Conservation (phyloP, 1,140 invertebrate species). For the Diorhabda sublineata region DNA sequence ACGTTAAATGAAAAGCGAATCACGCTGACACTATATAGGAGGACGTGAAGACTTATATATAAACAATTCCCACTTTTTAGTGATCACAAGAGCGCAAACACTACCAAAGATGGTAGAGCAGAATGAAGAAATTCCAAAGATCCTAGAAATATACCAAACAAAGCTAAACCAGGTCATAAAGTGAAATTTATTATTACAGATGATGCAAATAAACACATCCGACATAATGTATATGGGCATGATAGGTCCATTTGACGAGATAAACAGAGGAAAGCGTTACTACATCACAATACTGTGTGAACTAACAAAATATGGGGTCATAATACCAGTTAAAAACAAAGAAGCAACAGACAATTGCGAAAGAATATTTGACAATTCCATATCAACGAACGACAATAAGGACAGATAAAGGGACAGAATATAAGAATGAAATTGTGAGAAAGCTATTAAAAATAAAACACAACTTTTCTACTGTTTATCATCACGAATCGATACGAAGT, state of each 20-base stretch:
- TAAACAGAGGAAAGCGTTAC: not conserved
- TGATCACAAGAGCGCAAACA: no score
- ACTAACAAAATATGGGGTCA: slow-evolving; percentile 15
- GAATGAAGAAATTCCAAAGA: not conserved
- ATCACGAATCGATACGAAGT: slow-evolving; percentile 10
- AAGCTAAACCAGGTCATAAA: not conserved
- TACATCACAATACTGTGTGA: slow-evolving; percentile 15
- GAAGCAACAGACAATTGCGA: slow-evolving; percentile 9
- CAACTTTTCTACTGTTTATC: slow-evolving; percentile 12
- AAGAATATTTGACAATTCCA: slow-evolving; percentile 19
- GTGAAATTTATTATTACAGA: not conserved
- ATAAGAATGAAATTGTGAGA: slow-evolving; percentile 5
- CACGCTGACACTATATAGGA: no score
- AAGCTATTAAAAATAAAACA: not conserved
- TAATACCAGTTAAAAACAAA: slow-evolving; percentile 13
- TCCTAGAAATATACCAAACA: slow-evolving; percentile 18
- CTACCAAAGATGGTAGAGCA: not conserved
- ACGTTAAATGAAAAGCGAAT: no score
- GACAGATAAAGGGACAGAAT: slow-evolving; percentile 16
- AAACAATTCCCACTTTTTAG: no score
- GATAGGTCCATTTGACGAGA: not conserved
- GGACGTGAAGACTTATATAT: no score
- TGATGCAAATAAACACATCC: not conserved
- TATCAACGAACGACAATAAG: slow-evolving; percentile 11
- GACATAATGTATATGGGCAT: not conserved